Base-by-base conservation (phyloP, 1,140 invertebrate species). In the Calliphora vicina region DNA sequence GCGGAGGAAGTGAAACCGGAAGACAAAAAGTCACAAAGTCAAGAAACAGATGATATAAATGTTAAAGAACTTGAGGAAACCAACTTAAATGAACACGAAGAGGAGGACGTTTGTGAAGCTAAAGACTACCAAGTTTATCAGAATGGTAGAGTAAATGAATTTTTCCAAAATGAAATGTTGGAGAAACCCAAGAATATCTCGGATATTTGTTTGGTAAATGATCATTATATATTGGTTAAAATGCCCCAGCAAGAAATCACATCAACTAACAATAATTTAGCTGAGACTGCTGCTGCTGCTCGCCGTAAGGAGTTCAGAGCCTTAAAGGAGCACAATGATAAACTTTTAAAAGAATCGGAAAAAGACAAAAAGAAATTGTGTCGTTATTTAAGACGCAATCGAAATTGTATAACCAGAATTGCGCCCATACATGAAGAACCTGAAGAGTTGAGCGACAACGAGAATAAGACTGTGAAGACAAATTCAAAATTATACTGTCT, bases 171-270 rank as follows among this genome's bases (percentile, higher is more conserved):
- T 42, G 85, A 84, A 29, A 82, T 86, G n/a, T 20, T 2, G 20
- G 27, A 45, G 35, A 43, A 9, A n/a, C 85, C 86, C 42, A 86
- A 87, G 5, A 86, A 85, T 57, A 86, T 89, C 0, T 88, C 88
- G 27, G 88, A 89, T 85, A 85, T 89, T 15, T 89, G 88, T 73
- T 82, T 89, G 71, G 85, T 89, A 23, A 89, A 89, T 83, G 88
- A 89, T 85, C 87, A 89, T 83, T 89, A 86, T 25, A 89, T 89
- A 45, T 84, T 89, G 83, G 88, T 89, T 15, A 88, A 89, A 85
- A 88, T 89, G 85, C 88, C 88, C 9, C 26, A 29, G 17, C n/a
- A 74, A 12, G 26, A 50, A 1, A 35, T 8, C 5, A 57, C 50
- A 5, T n/a, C 5, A 57, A 57, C 15, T 13, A 57, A 57, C 1